Evolutionary conservation across 2,888 invertebrate species (phyloP), one percentile per base, ranked within the genome.

Genomic region (Teinopalpus imperialis): DNA sequence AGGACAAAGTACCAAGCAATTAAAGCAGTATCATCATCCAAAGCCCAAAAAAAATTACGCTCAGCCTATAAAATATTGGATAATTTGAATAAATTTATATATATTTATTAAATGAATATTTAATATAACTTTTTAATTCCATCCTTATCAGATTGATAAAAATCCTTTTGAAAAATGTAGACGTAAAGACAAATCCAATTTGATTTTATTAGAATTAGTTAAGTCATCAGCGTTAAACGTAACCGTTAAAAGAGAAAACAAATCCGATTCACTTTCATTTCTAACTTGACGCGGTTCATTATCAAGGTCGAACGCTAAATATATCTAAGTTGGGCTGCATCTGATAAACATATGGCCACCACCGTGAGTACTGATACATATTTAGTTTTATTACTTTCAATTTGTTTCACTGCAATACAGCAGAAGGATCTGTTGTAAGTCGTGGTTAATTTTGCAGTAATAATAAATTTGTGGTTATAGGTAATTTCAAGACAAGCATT

Each of bases 231-330:
- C 44, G 51, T 52, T 53, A 71, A 65, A 74, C 77, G 80, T 77
- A 78, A 79, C 75, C 62, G 72, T 71, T 73, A 72, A 76, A 80
- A 81, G 85, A 79, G 85, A 85, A 83, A 85, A 81, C 70, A 81
- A 77, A 80, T 80, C 73, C 67, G 76, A 58, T 76, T 80, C 81
- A 85, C 86, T 87, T 87, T 87, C 86, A 80, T 86, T 81, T 75
- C 74, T 73, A 67, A 65, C 69, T 68, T 70, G 79, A 72, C 74
- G 69, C 69, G 69, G 74, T 83, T 86, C 86, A 86, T 76, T 86
- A 86, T 78, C 86, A 87, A 85, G 86, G 87, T 81, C 85, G 74
- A 61, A 63, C 57, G 40, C 37, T 47, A 42, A 46, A 43, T 20
- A 23, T 41, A 42, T 43, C 29, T 37, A 35, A 51, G 51, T 51